These are phyloP conservation scores for Tenrec ecaudatus DNA, from an alignment of 2,113 vertebrate genomes.

Conservation along the genomic window DNA sequence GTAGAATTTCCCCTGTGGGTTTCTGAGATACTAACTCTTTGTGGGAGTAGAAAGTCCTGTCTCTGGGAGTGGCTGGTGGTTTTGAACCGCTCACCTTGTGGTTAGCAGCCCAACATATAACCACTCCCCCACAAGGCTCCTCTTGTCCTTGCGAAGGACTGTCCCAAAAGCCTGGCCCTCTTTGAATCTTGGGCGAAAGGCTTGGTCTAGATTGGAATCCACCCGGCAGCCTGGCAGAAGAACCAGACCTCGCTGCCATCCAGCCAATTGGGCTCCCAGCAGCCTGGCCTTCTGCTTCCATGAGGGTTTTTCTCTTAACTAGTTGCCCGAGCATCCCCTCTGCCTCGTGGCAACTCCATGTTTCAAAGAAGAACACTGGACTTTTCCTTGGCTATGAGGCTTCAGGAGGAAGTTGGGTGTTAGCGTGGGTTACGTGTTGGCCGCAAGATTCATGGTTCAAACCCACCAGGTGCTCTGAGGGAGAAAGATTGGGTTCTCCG, in stretches of 20 bases:
- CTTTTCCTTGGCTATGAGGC: neutral
- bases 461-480: no score
- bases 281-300: neutral
- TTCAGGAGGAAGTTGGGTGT: neutral
- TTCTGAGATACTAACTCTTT: no score
- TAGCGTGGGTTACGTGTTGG: no score
- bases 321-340: neutral
- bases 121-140: no score
- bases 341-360: neutral
- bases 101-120: no score
- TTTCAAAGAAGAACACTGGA: neutral
- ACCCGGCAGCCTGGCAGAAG: neutral
- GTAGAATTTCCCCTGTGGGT: no score
- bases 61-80: no score
- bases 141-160: neutral
- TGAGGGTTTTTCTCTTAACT: neutral
- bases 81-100: no score
- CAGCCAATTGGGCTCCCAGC: no score
- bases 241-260: neutral
- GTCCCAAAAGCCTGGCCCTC: fast-evolving
- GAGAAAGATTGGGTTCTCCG: no score
- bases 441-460: no score
- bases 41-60: no score
- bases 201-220: neutral
- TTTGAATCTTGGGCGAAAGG: fast-evolving